Base-by-base conservation (phyloP, 2,797 vertebrate species). In the Lateolabrax maculatus region DNA sequence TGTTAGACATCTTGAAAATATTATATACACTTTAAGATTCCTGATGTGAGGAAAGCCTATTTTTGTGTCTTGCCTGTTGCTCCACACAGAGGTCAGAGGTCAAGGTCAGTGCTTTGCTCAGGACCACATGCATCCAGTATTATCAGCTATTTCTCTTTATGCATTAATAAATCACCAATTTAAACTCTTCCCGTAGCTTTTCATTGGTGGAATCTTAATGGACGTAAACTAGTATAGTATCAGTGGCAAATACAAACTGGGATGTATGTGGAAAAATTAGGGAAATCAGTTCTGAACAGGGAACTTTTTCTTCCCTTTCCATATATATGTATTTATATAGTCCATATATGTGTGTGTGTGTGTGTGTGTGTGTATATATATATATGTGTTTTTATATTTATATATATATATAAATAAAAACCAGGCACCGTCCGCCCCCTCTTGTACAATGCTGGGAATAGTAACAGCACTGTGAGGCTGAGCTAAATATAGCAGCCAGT, bases 401-500 rank as follows among this genome's bases (percentile, higher is more conserved):
- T n/a, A n/a, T n/a, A n/a, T n/a, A n/a, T n/a, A n/a, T n/a, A n/a
- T n/a, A n/a, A n/a, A n/a, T n/a, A n/a, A n/a, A n/a, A 79, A 76
- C 6, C 6, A 4, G 46, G 68, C 84, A 78, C 56, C 68, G 46
- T 80, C 92, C 91, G 89, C 95, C 95, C 94, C 92, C 94, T 94
- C 94, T 91, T 94, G 94, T 94, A 93, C 94, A 92, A 92, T 80
- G 93, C 95, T 93, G 91, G 94, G 94, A 96, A 96, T 95, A 96
- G 95, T 95, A 95, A 95, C 95, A 95, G 91, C 93, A 92, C 93
- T 92, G 93, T 87, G 85, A 92, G 92, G 92, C 93, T 89, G 92
- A 52, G 90, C 95, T 95, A 96, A 94, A 96, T 94, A 96, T 96
- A 96, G 95, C 93, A 94, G 91, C 93, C 94, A 95, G 94, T 94